Evolutionary conservation across 2,888 invertebrate genomes (phyloP).

Genomic region (Aphidoletes aphidimyza): DNA sequence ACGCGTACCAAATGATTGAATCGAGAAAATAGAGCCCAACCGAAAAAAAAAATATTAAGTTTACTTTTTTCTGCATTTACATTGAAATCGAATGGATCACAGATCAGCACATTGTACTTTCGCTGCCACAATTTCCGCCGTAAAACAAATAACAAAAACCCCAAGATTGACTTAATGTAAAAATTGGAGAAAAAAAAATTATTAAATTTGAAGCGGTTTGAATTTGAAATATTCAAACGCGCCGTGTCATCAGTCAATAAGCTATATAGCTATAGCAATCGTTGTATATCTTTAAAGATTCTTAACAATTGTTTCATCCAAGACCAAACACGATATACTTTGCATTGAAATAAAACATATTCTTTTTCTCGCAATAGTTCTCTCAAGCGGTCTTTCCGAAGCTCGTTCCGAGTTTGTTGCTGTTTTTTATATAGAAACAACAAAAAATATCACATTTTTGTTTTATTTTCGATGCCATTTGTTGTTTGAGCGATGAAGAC

Average conservation of each 20-base stretch:
- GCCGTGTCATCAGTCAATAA: not conserved
- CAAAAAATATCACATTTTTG: too few species aligned
- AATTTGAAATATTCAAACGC: not conserved
- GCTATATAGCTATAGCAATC: too few species aligned
- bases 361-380: not conserved
- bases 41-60: not conserved
- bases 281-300: too few species aligned
- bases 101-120: constrained; percentile 13
- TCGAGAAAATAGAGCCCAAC: not conserved
- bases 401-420: not conserved
- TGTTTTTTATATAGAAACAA: too few species aligned
- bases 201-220: not conserved
- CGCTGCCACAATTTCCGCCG: not conserved
- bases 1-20: not conserved
- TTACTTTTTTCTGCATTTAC: not conserved
- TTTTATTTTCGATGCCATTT: too few species aligned
- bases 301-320: too few species aligned
- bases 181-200: not conserved
- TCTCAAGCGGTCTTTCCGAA: not conserved
- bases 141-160: not conserved
- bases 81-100: not conserved
- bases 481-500: too few species aligned
- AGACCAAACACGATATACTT: not conserved
- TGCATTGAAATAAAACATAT: not conserved
- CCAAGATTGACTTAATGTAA: not conserved